Evolutionary conservation across 2,797 vertebrate genomes (phyloP).

Genomic region (Manis javanica): DNA sequence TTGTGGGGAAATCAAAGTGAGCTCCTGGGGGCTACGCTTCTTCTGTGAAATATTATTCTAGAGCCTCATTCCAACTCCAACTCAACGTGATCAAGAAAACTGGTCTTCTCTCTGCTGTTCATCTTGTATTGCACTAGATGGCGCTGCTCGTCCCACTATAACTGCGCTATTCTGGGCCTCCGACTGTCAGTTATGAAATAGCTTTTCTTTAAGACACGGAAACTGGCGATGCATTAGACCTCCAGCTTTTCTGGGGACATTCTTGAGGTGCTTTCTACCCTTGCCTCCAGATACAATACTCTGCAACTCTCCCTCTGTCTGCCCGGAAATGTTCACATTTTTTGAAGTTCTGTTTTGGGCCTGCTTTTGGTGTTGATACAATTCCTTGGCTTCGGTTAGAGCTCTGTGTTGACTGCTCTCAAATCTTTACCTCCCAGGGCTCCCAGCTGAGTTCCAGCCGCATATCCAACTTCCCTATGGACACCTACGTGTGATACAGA

Average conservation of each 20-base stretch:
- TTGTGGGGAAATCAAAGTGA: not conserved
- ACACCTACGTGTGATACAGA: fast-evolving
- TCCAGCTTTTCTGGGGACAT: fast-evolving
- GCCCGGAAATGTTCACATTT: not conserved
- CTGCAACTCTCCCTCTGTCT: not conserved
- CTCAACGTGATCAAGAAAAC: not conserved
- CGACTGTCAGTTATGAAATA: fast-evolving
- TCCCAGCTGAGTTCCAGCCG: not conserved
- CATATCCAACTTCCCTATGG: fast-evolving
- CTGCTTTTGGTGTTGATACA: not conserved
- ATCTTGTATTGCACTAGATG: not conserved
- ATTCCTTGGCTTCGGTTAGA: not conserved
- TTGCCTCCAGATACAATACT: not conserved
- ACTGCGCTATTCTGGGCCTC: fast-evolving
- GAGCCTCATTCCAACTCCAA: not conserved
- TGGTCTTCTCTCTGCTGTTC: not conserved
- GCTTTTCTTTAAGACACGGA: not conserved
- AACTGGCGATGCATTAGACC: fast-evolving
- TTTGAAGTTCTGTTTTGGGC: not conserved
- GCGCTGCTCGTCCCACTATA: not conserved
- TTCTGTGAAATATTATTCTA: not conserved
- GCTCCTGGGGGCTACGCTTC: not conserved
- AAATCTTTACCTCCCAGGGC: not conserved
- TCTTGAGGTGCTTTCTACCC: not conserved
- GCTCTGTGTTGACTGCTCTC: not conserved